Conservation (phyloP, 2,797 vertebrate species). For the Anguilla anguilla region DNA sequence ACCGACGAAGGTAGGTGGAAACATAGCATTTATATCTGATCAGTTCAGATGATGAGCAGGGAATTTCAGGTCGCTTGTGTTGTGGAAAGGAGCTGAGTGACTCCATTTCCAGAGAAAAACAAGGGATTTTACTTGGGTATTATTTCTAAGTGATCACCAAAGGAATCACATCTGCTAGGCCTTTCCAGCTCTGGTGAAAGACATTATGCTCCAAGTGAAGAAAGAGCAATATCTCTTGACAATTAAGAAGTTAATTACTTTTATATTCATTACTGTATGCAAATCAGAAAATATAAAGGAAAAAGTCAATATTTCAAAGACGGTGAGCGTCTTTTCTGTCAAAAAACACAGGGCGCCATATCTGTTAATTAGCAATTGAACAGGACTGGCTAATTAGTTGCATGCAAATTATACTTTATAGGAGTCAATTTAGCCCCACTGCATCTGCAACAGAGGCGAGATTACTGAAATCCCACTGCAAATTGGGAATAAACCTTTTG, state of each 20-base stretch:
- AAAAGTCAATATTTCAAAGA: slow-evolving; percentile 45
- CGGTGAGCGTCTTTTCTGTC: slow-evolving; percentile 18
- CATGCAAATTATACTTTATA: slow-evolving; percentile 35
- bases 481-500: slow-evolving; percentile 31
- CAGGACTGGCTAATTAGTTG: slow-evolving; percentile 36
- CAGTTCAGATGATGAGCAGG: not conserved
- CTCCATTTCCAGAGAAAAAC: not conserved
- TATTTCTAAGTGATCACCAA: not conserved
- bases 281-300: slow-evolving; percentile 35
- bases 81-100: not conserved
- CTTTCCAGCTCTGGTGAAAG: slow-evolving; percentile 4
- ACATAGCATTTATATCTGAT: not conserved
- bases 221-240: slow-evolving; percentile 32
- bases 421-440: slow-evolving; percentile 26
- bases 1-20: not conserved
- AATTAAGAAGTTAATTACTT: slow-evolving; percentile 42
- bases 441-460: slow-evolving; percentile 20
- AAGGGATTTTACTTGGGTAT: not conserved
- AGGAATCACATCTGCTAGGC: slow-evolving; percentile 1
- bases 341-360: slow-evolving; percentile 33
- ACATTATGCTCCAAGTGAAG: slow-evolving; percentile 24
- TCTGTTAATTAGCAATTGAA: slow-evolving; percentile 43
- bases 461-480: slow-evolving; percentile 27
- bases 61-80: not conserved
- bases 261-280: slow-evolving; percentile 41